Conservation (phyloP, 1,140 invertebrate species). For the Pseudomyrmex concolor region DNA sequence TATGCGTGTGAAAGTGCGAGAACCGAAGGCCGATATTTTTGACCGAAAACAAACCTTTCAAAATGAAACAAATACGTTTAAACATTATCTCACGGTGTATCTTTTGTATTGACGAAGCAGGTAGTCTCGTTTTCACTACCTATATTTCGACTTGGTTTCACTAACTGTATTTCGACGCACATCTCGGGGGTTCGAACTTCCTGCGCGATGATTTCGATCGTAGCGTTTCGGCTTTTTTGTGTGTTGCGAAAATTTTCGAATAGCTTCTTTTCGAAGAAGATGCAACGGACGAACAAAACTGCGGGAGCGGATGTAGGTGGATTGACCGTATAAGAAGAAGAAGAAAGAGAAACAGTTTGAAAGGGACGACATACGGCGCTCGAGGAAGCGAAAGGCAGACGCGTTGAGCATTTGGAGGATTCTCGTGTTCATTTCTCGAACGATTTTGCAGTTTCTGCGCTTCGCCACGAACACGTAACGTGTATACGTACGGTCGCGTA, state of each 20-base stretch:
- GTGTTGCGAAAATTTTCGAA: constrained; percentile 52
- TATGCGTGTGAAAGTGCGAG: not conserved
- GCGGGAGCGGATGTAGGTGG: not conserved
- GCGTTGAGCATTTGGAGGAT: constrained; percentile 29
- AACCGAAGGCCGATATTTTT: not conserved
- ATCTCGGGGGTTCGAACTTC: constrained; percentile 9
- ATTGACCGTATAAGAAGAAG: not conserved
- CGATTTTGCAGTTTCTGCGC: constrained; percentile 36
- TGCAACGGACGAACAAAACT: not conserved
- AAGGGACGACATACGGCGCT: constrained; percentile 56
- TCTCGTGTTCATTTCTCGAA: constrained; percentile 24
- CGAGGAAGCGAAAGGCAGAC: constrained; percentile 59
- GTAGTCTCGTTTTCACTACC: not conserved
- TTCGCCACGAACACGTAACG: not conserved
- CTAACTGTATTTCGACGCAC: not conserved
- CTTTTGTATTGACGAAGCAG: not conserved
- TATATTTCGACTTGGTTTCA: not conserved
- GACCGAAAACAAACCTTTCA: not conserved
- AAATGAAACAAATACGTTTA: not conserved
- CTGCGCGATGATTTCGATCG: constrained; percentile 8
- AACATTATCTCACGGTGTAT: not conserved
- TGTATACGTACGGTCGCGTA: too few species aligned
- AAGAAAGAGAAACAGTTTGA: constrained; percentile 36
- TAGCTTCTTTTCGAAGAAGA: constrained; percentile 31
- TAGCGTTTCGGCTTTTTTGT: constrained; percentile 19